These are phyloP conservation scores for Lagria hirta DNA, from an alignment of 2,888 invertebrate species.

Conservation along the genomic window DNA sequence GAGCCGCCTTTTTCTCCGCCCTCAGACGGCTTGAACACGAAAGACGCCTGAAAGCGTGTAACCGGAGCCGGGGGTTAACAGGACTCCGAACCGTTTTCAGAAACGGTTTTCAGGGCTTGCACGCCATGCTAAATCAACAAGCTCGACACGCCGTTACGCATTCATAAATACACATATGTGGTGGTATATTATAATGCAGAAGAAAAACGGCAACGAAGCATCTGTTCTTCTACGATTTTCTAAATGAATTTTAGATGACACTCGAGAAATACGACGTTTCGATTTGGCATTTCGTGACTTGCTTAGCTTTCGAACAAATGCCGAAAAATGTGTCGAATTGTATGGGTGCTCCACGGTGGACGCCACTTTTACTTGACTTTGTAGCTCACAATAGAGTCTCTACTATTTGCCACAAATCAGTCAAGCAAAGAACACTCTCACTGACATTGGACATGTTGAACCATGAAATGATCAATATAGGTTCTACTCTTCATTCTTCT, in stretches of 20 bases:
- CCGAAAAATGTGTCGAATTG: too few relatives aligned
- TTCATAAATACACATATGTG: constrained; percentile 18
- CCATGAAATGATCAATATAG: too few relatives aligned
- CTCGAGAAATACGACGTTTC: constrained; percentile 9
- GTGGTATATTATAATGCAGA: constrained; percentile 3
- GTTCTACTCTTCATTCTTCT: too few relatives aligned
- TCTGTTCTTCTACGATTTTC: constrained; percentile 14
- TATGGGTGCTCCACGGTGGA: too few relatives aligned
- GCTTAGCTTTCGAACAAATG: too few relatives aligned
- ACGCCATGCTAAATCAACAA: constrained; percentile 23
- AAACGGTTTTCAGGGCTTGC: constrained; percentile 5
- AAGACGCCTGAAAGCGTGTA: constrained; percentile 12
- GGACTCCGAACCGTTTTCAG: too few relatives aligned
- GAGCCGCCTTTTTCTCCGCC: constrained; percentile 1
- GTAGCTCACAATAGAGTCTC: too few relatives aligned
- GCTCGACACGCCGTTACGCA: constrained; percentile 11
- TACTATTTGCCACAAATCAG: too few relatives aligned
- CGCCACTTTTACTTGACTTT: too few relatives aligned
- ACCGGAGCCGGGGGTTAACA: constrained; percentile 12
- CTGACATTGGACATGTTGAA: too few relatives aligned
- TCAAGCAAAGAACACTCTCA: too few relatives aligned
- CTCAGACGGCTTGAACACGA: constrained; percentile 12
- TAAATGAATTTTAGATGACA: constrained; percentile 6
- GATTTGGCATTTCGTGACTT: constrained; percentile 16
- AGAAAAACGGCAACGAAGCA: constrained; percentile 4